Evolutionary conservation across 23 tunicate genomes (phyloP), one percentile per base, ranked within the genome.

Genomic region (Halocynthia aurantium): DNA sequence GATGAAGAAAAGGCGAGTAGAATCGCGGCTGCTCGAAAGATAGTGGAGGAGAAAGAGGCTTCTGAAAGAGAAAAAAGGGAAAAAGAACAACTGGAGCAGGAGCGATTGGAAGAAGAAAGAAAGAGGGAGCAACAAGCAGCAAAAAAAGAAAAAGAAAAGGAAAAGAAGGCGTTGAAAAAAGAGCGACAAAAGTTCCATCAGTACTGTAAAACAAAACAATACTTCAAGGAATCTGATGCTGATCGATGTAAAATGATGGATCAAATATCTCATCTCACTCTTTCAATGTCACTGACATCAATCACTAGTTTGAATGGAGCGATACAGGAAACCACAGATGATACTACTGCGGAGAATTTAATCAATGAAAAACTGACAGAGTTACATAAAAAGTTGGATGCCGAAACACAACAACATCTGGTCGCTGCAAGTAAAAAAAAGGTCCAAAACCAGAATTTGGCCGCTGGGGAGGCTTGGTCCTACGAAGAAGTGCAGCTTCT

Each of bases 401-500:
- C 78, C n/a, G 98, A 92, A 60, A 85, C 75, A 70, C 76, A 63
- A 57, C 71, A 83, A 75, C 92, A 82, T 80, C 21, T 82, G 69
- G 84, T 74, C 52, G 62, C 84, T 17, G 74, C 80, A 17, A 53
- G 82, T 15, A 53, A 54, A 17, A 50, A 50, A 72, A 80, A 86
- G 53, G 66, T 52, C 13, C 82, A 74, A 7, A 66, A 74, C 19
- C 53, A 50, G 19, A 52, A 40, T 13, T 10, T 53, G 6, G 73
- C 19, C 7, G 22, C 72, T 15, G 50, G 51, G 51, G 68, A 62
- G 51, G 80, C 75, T 13, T 93, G 98, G 98, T 20, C 75, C 6
- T 83, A 80, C 74, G 93, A 83, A 55, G 98, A 93, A 57, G 69
- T 87, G 8, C 86, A 93, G 65, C 61, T 93, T 55, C 69, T 93